Evolutionary conservation across 2,797 vertebrate species (phyloP).

Genomic region (Ispidina lecontei): DNA sequence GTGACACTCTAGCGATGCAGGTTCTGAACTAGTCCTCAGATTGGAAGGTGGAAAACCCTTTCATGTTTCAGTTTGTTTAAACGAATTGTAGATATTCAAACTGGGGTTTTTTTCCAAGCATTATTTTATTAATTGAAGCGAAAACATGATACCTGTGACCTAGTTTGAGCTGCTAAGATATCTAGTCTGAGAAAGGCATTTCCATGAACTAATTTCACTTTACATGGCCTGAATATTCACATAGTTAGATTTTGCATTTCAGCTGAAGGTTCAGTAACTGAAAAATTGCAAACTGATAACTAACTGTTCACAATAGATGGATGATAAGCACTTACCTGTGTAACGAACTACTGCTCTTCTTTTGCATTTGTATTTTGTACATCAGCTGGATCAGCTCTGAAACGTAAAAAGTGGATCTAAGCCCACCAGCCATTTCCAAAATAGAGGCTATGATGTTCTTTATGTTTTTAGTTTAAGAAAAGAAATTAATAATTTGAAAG

Average conservation of each 20-base stretch:
- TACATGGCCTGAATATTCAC: background rate
- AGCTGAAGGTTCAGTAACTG: background rate
- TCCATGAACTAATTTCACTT: background rate
- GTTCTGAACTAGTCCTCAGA: background rate
- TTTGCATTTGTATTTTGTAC: background rate
- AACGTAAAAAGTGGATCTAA: background rate
- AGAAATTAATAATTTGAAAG: background rate
- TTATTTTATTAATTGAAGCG: background rate
- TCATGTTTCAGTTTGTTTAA: background rate
- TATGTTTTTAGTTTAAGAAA: background rate
- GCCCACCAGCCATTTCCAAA: background rate
- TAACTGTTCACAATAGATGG: background rate
- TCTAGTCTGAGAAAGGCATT: background rate
- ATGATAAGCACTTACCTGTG: background rate
- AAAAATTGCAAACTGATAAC: background rate
- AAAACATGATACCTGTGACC: background rate
- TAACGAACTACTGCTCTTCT: background rate
- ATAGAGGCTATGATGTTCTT: background rate
- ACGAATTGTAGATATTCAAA: background rate
- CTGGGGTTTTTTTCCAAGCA: background rate
- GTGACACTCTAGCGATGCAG: background rate
- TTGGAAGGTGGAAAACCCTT: background rate
- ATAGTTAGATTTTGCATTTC: background rate
- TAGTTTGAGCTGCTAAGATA: background rate
- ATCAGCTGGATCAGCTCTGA: background rate